Conservation (phyloP, 2,888 invertebrate species). For the Hedychridium roseum region DNA sequence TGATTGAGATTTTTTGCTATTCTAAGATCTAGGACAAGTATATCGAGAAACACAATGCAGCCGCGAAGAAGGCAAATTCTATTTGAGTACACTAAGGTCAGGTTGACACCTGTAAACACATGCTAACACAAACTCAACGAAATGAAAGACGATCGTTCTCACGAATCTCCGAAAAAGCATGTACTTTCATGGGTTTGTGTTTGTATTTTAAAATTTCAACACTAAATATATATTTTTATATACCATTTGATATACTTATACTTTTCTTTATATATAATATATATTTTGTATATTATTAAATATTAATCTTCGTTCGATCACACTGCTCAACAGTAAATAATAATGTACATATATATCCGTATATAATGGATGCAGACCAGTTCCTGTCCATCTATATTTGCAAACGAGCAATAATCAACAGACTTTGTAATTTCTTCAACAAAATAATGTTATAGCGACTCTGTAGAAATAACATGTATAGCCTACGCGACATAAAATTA, state of each 20-base stretch:
- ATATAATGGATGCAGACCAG: constrained; percentile 28
- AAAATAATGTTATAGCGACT: constrained; percentile 28
- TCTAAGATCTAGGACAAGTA: too few relatives aligned
- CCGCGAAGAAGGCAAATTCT: neutral
- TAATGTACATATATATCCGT: constrained; percentile 32
- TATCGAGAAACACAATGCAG: neutral
- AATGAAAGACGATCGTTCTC: constrained; percentile 35
- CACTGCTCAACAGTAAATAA: constrained; percentile 49
- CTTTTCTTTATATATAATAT: constrained; percentile 33
- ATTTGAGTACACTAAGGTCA: constrained; percentile 8
- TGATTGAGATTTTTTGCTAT: too few relatives aligned
- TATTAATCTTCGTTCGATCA: constrained; percentile 39
- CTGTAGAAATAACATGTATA: constrained; percentile 15
- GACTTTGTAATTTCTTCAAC: constrained; percentile 25
- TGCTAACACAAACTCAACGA: constrained; percentile 24
- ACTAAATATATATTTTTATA: constrained; percentile 51
- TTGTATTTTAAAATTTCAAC: constrained; percentile 54
- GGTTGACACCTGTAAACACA: neutral
- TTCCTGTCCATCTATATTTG: constrained; percentile 26
- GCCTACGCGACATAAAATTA: constrained; percentile 17
- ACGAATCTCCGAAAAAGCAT: constrained; percentile 53
- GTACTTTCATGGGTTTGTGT: constrained; percentile 64
- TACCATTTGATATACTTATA: constrained; percentile 39
- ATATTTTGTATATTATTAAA: constrained; percentile 32
- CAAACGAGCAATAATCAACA: constrained; percentile 35